Evolutionary conservation across 2,113 vertebrate species (phyloP), one percentile per base, ranked within the genome.

Genomic region (Fulmarus glacialis): DNA sequence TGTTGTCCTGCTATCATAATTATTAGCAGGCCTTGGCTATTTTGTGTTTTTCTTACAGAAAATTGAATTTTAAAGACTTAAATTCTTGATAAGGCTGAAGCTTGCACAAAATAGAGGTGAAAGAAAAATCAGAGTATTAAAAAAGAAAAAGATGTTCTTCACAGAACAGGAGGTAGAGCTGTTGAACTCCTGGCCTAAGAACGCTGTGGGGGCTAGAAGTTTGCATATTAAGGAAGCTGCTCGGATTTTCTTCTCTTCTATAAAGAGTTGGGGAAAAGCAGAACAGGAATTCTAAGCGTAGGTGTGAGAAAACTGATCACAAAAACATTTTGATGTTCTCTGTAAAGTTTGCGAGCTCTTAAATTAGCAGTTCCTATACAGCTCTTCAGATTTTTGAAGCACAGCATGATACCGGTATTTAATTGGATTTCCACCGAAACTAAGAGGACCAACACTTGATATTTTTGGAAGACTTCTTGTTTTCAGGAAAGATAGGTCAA

Each of bases 111-210:
- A 59, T 58, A 75, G 78, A 81, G 36, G 52, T 87, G 56, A 87
- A 95, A 74, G 42, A 29, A 81, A 77, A 88, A 20, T 38, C 16
- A 22, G 48, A 81, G 15, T 62, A 24, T 63, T 89, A n/a, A 68
- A 82, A 84, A 84, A 82, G 48, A 86, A 71, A 64, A 70, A 67
- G 7, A 48, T 52, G 30, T 89, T 89, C 52, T 95, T 97, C 90
- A 75, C 95, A 90, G 70, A 82, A 82, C 91, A 87, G 87, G 77
- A 84, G 70, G 73, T 82, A 84, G 52, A 94, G 60, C 84, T 82
- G 48, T 72, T 91, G 91, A 87, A 94, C 87, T 96, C 73, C 73
- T 90, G 70, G 56, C 91, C 87, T 90, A 43, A 43, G 68, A 89
- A 82, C 0, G 0, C 66, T 75, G 60, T 82, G 84, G 91, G 91